phyloP scores from a whole-genome alignment of 2,113 vertebrate genomes.

The Tautogolabrus adspersus region DNA sequence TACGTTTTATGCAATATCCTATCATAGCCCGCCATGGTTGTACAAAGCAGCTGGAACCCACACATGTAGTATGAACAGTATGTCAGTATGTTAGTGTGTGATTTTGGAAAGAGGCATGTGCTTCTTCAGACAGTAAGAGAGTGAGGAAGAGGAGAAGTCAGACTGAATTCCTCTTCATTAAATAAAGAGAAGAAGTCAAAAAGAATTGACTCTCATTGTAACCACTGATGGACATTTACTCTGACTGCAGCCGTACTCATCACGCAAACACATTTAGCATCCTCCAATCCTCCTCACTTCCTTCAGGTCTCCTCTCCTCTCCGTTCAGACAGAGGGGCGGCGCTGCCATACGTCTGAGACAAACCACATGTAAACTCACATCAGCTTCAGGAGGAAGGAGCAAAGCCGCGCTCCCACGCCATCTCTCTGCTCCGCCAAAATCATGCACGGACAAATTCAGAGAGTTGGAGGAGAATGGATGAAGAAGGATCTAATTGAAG shows the following conservation, averaged over 20 bases:
- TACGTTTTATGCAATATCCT: no score
- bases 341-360: conserved; percentile 60
- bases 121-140: not conserved
- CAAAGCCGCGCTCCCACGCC: not conserved
- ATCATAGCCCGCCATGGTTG: no score
- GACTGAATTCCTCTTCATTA: not conserved
- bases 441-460: conserved; percentile 67
- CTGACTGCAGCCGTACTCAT: conserved; percentile 11
- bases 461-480: conserved; percentile 38
- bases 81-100: not conserved
- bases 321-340: conserved; percentile 33
- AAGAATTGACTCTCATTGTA: not conserved
- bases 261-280: not conserved
- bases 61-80: not conserved
- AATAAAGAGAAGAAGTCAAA: conserved; percentile 3
- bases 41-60: no score
- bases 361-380: conserved; percentile 80
- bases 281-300: not conserved
- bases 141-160: not conserved
- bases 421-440: conserved; percentile 55
- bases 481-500: conserved; percentile 30
- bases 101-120: not conserved
- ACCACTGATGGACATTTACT: conserved; percentile 4
- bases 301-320: not conserved
- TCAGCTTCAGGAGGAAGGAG: conserved; percentile 67